Evolutionary conservation across 2,797 vertebrate species (phyloP).

Genomic region (Naso thynnoides): DNA sequence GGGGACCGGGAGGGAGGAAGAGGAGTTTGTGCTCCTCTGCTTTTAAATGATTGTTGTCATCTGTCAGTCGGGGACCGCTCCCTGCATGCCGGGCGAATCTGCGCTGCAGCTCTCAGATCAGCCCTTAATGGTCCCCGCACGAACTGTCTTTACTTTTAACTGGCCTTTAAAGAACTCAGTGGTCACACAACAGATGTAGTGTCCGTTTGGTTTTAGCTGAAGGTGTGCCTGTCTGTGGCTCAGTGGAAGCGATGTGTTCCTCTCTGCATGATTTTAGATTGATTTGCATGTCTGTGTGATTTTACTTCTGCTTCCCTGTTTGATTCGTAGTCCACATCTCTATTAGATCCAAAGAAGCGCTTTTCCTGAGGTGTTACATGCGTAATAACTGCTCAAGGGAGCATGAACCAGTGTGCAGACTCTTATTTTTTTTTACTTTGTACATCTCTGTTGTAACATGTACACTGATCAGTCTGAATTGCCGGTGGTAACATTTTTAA

Average conservation of each 20-base stretch:
- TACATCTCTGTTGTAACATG: background rate
- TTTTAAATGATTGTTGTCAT: background rate
- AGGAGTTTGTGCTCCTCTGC: background rate
- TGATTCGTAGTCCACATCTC: no score
- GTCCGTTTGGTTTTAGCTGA: background rate
- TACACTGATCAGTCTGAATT: background rate
- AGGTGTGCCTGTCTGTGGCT: no score
- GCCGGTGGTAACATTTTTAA: background rate
- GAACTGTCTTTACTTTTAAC: background rate
- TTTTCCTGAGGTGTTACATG: no score
- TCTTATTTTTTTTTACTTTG: no score
- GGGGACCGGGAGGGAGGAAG: background rate
- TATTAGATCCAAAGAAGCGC: no score
- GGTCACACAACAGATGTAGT: background rate
- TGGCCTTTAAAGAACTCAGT: background rate
- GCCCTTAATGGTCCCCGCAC: background rate
- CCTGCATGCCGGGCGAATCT: conserved; percentile 23
- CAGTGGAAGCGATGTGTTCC: background rate
- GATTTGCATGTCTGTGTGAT: background rate
- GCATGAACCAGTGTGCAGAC: no score
- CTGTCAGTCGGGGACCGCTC: conserved; percentile 43
- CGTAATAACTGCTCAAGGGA: no score
- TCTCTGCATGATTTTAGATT: background rate
- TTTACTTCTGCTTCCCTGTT: background rate
- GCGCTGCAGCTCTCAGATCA: background rate